Base-by-base conservation (phyloP, 2,797 vertebrate genomes). In the Xyrichtys novacula region DNA sequence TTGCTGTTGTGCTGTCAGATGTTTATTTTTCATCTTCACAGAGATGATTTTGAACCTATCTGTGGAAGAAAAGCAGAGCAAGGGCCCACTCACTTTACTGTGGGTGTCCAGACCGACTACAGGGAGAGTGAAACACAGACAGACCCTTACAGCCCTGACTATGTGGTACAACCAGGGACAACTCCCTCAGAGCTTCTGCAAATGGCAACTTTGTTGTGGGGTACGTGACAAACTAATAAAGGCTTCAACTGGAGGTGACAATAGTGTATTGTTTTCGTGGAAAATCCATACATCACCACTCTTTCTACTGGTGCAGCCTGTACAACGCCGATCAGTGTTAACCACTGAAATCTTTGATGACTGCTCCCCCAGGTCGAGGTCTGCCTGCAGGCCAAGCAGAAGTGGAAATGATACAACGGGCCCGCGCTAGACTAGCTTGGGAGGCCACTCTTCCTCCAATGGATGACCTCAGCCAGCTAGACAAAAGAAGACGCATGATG, bases 71-170 rank as follows among this genome's bases (percentile, higher is more conserved):
- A 47, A 22, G 38, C 34, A 42, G 67, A 74, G 17, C 38, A 52
- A 6, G 31, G 74, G 12, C 66, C 66, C 6, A 73, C 71, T 16
- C 93, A 94, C 75, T 77, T 40, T 62, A 95, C 93, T 0, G 91
- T 97, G 69, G 95, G 87, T 3, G 94, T 96, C n/a, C 97, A 99
- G 89, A 99, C 97, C 0, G 96, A 97, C 84, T 99, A 96, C 85
- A 94, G 97, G 52, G 98, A 99, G 75, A 95, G 95, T 16, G 98
- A 98, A 85, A 78, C 95, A 5, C 98, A 99, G 83, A 99, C 98
- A 0, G 96, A 99, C 54, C 97, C 97, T 0, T 98, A 96, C 84
- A 95, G 93, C 65, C 95, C 97, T 7, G 93, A 95, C 34, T 97
- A 96, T 32, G 57, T 93, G n/a, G 70, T 96, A 10, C 84, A 48